These are phyloP conservation scores for Hymenochirus boettgeri DNA, from an alignment of 2,113 vertebrate genomes.

Conservation along the genomic window DNA sequence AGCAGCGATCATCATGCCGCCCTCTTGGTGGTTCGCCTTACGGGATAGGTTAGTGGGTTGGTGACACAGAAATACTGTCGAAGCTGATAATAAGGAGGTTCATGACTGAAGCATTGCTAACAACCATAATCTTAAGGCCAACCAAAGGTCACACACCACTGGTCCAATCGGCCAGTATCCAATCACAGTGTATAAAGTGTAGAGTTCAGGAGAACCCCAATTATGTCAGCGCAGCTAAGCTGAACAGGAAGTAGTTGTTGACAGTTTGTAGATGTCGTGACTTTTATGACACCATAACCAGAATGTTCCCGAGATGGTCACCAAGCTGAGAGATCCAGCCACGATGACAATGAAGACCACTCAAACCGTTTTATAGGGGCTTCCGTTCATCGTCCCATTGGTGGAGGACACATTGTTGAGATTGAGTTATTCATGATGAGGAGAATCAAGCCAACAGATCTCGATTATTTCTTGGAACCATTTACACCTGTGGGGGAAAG, in stretches of 20 bases:
- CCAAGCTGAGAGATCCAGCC: slow-evolving; percentile 91
- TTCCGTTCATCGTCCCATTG: slow-evolving; percentile 71
- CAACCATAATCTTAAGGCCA: slow-evolving; percentile 95
- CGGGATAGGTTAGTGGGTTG: slow-evolving; percentile 93
- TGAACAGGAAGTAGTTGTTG: slow-evolving; percentile 98
- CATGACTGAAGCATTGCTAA: slow-evolving; percentile 97
- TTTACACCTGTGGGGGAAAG: slow-evolving; percentile 57
- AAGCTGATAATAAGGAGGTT: slow-evolving; percentile 98
- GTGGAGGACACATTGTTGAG: slow-evolving; percentile 78
- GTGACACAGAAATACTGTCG: slow-evolving; percentile 97
- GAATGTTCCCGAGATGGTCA: slow-evolving; percentile 93
- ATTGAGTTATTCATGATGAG: slow-evolving; percentile 85
- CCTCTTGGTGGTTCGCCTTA: slow-evolving; percentile 96
- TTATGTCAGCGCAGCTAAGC: slow-evolving; percentile 96
- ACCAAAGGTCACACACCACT: slow-evolving; percentile 94
- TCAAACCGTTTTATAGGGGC: slow-evolving; percentile 92
- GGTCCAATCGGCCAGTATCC: slow-evolving; percentile 96
- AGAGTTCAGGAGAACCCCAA: slow-evolving; percentile 98
- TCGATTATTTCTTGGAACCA: slow-evolving; percentile 37
- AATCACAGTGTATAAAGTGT: slow-evolving; percentile 96
- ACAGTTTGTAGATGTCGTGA: slow-evolving; percentile 95
- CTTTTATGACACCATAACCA: slow-evolving; percentile 98
- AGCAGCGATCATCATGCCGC: slow-evolving; percentile 97
- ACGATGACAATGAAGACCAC: slow-evolving; percentile 97
- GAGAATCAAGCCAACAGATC: slow-evolving; percentile 45